Evolutionary conservation across 2,888 invertebrate genomes (phyloP), one percentile per base, ranked within the genome.

Genomic region (Stegophylla sp.): DNA sequence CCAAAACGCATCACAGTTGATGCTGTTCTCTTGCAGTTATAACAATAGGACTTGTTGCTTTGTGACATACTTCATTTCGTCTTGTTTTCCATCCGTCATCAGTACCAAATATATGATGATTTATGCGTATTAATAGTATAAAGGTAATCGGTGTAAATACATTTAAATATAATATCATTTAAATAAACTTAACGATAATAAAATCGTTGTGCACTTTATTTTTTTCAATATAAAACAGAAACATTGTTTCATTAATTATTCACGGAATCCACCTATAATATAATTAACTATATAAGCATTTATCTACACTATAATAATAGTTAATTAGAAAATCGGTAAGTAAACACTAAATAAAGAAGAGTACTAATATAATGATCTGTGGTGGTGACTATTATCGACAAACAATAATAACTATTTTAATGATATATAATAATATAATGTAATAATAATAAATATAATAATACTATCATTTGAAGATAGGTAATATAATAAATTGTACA

Each of bases 161-260:
- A 73, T 73, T 43, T 26, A 61, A 73, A 71, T n/a, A 45, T 59
- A 73, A 61, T 61, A 73, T 59, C 28, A 61, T 74, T 74, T 34
- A 74, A 63, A 75, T 51, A 75, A 64, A 75, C 23, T 41, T 75
- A 51, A 75, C 74, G 74, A 75, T 75, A 51, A 51, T 51, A 75
- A 75, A 34, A 51, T 75, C 74, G 77, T 69, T 59, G 77, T 77
- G 69, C 69, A 69, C 56, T 77, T 77, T 67, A 74, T 69, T 71
- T 75, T 72, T 61, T 10, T 63, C 74, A 75, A 75, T 75, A 76
- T 66, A 76, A 76, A 77, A 77, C 69, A 69, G 67, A 67, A 77
- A 77, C 48, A 64, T 63, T 7, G 74, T 63, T 51, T 63, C 63
- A 51, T 75, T 23, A 48, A 53, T 34, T 75, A 75, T 75, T 64